phyloP scores from a whole-genome alignment of 2,797 vertebrate genomes.

The Epinephelus malabaricus region DNA sequence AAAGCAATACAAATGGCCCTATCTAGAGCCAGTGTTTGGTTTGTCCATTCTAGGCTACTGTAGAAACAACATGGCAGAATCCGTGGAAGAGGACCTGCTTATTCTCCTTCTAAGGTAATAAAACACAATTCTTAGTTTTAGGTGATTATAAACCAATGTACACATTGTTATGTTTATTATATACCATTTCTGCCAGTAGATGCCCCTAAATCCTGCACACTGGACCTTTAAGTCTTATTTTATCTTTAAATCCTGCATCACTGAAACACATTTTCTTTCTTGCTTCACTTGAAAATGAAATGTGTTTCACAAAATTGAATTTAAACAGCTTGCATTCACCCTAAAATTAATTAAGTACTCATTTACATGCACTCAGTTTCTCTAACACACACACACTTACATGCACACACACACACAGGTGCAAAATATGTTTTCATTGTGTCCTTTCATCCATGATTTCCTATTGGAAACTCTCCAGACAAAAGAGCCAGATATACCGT shows the following conservation, averaged over 20 bases:
- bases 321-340: conserved; percentile 8
- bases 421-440: conserved; percentile 37
- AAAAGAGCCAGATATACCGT: conserved; percentile 21
- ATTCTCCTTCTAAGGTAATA: too few relatives aligned
- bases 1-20: too few relatives aligned
- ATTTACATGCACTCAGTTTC: conserved; percentile 9
- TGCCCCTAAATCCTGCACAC: too few relatives aligned
- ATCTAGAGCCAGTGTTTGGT: too few relatives aligned
- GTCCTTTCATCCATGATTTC: conserved; percentile 40
- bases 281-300: neutral
- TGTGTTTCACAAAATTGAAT: conserved; percentile 1
- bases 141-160: too few relatives aligned
- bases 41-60: too few relatives aligned
- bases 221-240: neutral
- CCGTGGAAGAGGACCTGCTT: too few relatives aligned
- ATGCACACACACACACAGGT: neutral
- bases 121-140: too few relatives aligned
- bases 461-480: conserved; percentile 15
- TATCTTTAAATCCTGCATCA: neutral
- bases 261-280: neutral
- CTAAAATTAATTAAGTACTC: conserved; percentile 1
- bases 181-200: too few relatives aligned
- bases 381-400: conserved; percentile 2
- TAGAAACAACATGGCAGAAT: too few relatives aligned
- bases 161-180: too few relatives aligned